Evolutionary conservation across 2,888 invertebrate genomes (phyloP).

Genomic region (Caenorhabditis sp.): DNA sequence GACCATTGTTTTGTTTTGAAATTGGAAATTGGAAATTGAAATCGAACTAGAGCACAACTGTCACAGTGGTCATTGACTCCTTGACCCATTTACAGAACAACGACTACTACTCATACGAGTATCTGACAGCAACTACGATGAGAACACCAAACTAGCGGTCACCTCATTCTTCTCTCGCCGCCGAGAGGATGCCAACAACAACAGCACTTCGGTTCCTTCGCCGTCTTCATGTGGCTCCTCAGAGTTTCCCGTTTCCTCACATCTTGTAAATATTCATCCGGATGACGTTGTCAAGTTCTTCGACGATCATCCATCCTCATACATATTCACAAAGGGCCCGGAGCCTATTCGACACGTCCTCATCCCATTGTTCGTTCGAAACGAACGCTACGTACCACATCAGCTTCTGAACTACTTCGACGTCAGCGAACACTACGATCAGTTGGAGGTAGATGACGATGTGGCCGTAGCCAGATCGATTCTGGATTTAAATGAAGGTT

Average conservation of each 20-base stretch:
- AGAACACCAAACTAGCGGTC: constrained; percentile 56
- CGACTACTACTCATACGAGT: constrained; percentile 68
- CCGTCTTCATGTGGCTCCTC: constrained; percentile 16
- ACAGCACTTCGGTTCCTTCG: constrained; percentile 28
- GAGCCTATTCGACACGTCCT: constrained; percentile 55
- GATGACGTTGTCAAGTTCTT: constrained; percentile 59
- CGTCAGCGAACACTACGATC: constrained; percentile 19
- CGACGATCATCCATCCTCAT: constrained; percentile 40
- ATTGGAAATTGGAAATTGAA: too few relatives aligned
- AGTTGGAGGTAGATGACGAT: constrained; percentile 16
- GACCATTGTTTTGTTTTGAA: constrained; percentile 33
- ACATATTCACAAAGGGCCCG: constrained; percentile 50
- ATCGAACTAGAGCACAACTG: not conserved
- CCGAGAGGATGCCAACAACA: constrained; percentile 55
- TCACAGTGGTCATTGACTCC: constrained; percentile 8
- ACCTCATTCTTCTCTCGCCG: constrained; percentile 33
- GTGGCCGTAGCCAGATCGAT: constrained; percentile 29
- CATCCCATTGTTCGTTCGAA: constrained; percentile 48
- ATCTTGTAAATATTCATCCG: constrained; percentile 53
- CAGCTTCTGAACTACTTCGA: constrained; percentile 56
- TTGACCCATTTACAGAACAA: constrained; percentile 59
- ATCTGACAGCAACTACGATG: constrained; percentile 59
- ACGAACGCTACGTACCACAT: constrained; percentile 43
- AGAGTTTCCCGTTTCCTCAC: constrained; percentile 19
- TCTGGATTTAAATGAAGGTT: constrained; percentile 52